phyloP scores from a whole-genome alignment of 1,140 invertebrate species.

The Radopholus similis region DNA sequence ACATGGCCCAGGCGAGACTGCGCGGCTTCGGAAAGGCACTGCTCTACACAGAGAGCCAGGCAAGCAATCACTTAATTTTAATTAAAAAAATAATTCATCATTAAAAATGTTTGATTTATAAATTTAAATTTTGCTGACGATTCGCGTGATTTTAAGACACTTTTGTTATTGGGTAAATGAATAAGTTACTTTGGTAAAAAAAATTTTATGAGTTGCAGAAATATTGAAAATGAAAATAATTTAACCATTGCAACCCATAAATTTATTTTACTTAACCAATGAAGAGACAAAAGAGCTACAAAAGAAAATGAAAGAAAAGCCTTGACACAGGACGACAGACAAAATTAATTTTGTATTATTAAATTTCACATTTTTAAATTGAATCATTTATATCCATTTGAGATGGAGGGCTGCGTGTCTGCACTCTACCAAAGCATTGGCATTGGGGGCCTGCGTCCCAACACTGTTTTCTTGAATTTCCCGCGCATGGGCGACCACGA shows the following conservation, averaged over 20 bases:
- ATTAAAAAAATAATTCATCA: too few species aligned
- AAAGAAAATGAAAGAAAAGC: too few species aligned
- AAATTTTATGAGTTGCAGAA: too few species aligned
- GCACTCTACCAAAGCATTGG: slow-evolving; percentile 81
- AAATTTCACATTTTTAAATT: not conserved
- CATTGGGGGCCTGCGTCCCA: slow-evolving; percentile 92
- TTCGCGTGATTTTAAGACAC: too few species aligned
- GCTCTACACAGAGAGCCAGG: slow-evolving; percentile 46
- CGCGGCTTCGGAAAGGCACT: slow-evolving; percentile 54
- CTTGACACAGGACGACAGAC: too few species aligned
- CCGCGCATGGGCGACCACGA: slow-evolving; percentile 80
- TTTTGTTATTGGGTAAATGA: too few species aligned
- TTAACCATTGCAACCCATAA: not conserved
- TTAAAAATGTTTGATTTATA: not conserved
- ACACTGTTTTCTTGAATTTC: slow-evolving; percentile 96
- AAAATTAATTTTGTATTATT: not conserved
- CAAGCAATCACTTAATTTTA: slow-evolving; percentile 1
- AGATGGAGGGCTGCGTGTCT: slow-evolving; percentile 54
- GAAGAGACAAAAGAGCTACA: too few species aligned
- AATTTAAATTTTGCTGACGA: too few species aligned
- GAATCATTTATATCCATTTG: not conserved
- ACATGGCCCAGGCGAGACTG: slow-evolving; percentile 49
- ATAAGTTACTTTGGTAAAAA: too few species aligned
- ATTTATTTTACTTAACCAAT: too few species aligned
- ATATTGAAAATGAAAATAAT: not conserved